These are phyloP conservation scores for Apamea crenata DNA, from an alignment of 2,888 invertebrate genomes.

Conservation along the genomic window DNA sequence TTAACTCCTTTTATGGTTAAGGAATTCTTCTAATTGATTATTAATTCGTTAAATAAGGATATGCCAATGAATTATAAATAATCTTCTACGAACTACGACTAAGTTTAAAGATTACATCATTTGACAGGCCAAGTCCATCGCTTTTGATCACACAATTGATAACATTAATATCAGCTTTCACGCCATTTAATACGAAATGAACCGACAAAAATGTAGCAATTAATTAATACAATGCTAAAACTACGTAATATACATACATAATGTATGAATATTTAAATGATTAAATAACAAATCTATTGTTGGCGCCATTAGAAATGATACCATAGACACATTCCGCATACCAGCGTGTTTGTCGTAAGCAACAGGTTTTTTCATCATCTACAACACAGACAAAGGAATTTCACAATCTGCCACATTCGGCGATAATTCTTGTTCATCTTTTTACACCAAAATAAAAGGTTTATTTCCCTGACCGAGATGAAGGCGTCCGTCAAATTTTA, in stretches of 20 bases:
- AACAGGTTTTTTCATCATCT: conserved; percentile 72
- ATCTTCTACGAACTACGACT: conserved; percentile 18
- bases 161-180: conserved; percentile 59
- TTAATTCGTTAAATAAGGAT: conserved; percentile 33
- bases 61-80: conserved; percentile 36
- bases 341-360: conserved; percentile 68
- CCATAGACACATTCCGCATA: conserved; percentile 69
- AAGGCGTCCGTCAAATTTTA: conserved; percentile 88
- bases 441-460: conserved; percentile 62
- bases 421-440: conserved; percentile 60
- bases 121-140: conserved; percentile 35
- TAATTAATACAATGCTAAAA: conserved; percentile 55
- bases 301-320: conserved; percentile 75
- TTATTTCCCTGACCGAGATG: conserved; percentile 75
- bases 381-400: conserved; percentile 60
- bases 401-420: conserved; percentile 66
- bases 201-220: conserved; percentile 43
- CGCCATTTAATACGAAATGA: conserved; percentile 41
- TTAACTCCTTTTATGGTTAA: conserved; percentile 17
- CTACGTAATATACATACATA: conserved; percentile 63
- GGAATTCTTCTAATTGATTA: conserved; percentile 31
- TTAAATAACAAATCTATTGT: conserved; percentile 73
- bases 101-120: conserved; percentile 53
- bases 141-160: conserved; percentile 47
- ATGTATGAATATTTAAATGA: conserved; percentile 76